Evolutionary conservation across 2,888 invertebrate genomes (phyloP), one percentile per base, ranked within the genome.

Genomic region (Andrena hattorfiana): DNA sequence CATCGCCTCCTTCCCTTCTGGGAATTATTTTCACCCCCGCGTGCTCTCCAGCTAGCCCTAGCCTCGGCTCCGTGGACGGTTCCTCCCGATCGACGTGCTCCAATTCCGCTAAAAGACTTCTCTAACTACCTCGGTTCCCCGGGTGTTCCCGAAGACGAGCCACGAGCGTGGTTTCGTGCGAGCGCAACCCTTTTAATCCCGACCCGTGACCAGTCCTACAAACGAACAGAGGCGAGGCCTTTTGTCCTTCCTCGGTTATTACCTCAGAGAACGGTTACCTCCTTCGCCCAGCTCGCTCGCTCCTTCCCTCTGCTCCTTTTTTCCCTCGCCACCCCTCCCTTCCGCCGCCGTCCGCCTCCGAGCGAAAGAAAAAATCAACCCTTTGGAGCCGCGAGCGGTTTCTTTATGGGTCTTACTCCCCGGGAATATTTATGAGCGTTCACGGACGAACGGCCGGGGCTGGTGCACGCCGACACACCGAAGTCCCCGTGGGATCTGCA

Each of bases 361-460:
- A 69, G 66, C 73, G 86, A 92, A 91, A 89, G 89, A 92, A 91
- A 89, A 90, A 90, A 86, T 91, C 92, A 93, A 93, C 93, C 93
- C 92, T 93, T 93, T 88, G 89, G 85, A 88, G 89, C 91, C 90
- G 89, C 90, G 90, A 93, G 93, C 93, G 91, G 92, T 92, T 93
- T 92, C 92, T 93, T 93, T 93, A 93, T 92, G 92, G 88, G 87
- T 89, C 90, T 92, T 90, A 89, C 91, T 90, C 85, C 87, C 83
- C 84, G 74, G 83, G 92, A 93, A 93, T 93, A 93, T 94, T 94
- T 94, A 94, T 90, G 93, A 92, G 90, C 91, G 89, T 91, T 89
- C 89, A 87, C 85, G 87, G 87, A 86, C 63, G 75, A 48, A 35
- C 73, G 56, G 54, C 28, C 60, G 59, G 48, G 62, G 32, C 26